A percentile compares a stretch with the other conserved stretches of the same genome.
Evolutionary conservation across 2,888 invertebrate species (phyloP).

Genomic region (Hypselothyrea guttata): DNA sequence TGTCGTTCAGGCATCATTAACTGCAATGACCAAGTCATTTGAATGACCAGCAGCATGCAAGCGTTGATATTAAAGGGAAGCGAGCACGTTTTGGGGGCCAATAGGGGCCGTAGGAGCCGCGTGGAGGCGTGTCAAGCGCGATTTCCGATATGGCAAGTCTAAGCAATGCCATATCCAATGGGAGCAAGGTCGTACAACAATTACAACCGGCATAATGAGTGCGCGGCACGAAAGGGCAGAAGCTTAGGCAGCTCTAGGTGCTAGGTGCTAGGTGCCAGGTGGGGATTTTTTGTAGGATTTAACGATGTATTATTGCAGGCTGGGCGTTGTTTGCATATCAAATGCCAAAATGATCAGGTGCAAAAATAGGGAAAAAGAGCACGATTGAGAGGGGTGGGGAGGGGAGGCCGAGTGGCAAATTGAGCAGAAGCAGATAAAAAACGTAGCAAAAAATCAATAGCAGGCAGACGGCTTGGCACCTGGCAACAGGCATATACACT

Average conservation of each 20-base stretch:
- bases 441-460: conserved; percentile 62
- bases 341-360: conserved; percentile 73
- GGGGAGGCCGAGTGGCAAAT: too few species aligned
- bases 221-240: conserved; percentile 34
- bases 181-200: conserved; percentile 63
- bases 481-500: conserved; percentile 62
- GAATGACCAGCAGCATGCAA: conserved; percentile 38
- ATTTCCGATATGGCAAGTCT: conserved; percentile 51
- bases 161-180: conserved; percentile 27
- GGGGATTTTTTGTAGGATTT: too few species aligned
- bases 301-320: conserved; percentile 61
- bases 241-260: conserved; percentile 1
- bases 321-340: conserved; percentile 67
- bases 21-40: conserved; percentile 72
- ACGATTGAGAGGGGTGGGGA: neutral
- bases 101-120: neutral
- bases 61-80: neutral
- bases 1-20: conserved; percentile 70
- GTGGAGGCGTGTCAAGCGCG: conserved; percentile 51
- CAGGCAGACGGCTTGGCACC: conserved; percentile 56
- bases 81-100: neutral
- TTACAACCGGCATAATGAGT: conserved; percentile 49
- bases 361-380: conserved; percentile 43
- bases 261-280: too few species aligned
- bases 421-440: conserved; percentile 18